Conservation (phyloP, 2,797 vertebrate species). For the Ptychadena robeensis region DNA sequence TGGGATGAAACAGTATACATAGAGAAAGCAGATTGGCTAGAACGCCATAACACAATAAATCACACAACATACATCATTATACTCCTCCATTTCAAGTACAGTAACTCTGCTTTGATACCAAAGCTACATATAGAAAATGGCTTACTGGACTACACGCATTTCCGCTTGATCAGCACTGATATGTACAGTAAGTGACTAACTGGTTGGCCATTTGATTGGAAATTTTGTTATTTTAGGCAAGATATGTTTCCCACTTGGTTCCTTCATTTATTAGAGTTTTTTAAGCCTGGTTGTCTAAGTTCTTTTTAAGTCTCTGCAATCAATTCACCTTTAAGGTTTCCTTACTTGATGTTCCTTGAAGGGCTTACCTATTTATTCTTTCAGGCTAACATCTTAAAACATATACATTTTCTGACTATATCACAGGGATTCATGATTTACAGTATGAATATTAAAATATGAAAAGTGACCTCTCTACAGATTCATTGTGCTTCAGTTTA, state of each 20-base stretch:
- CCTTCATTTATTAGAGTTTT: not conserved
- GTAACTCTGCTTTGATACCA: conserved; percentile 5
- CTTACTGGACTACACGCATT: conserved; percentile 1
- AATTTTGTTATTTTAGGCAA: not conserved
- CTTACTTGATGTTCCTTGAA: not conserved
- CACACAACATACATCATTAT: conserved; percentile 15
- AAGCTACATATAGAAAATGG: conserved; percentile 6
- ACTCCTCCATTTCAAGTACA: not conserved
- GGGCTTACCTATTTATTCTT: not conserved
- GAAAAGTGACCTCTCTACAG: not conserved
- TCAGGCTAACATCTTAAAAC: not conserved
- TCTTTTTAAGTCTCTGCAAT: not conserved
- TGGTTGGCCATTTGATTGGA: not conserved
- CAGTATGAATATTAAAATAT: not conserved
- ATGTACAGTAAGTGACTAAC: not conserved
- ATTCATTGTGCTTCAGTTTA: not conserved
- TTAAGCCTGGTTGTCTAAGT: not conserved
- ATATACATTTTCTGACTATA: not conserved
- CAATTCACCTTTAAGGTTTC: not conserved
- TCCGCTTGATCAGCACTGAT: not conserved
- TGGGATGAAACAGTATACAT: conserved; percentile 20
- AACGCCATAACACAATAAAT: conserved; percentile 14
- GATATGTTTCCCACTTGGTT: not conserved
- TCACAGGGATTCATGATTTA: not conserved
- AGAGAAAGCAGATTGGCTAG: conserved; percentile 2